Percentiles rank a stretch among this genome's conserved stretches.
phyloP scores from a whole-genome alignment of 2,797 vertebrate genomes.

The Hemitrygon akajei region DNA sequence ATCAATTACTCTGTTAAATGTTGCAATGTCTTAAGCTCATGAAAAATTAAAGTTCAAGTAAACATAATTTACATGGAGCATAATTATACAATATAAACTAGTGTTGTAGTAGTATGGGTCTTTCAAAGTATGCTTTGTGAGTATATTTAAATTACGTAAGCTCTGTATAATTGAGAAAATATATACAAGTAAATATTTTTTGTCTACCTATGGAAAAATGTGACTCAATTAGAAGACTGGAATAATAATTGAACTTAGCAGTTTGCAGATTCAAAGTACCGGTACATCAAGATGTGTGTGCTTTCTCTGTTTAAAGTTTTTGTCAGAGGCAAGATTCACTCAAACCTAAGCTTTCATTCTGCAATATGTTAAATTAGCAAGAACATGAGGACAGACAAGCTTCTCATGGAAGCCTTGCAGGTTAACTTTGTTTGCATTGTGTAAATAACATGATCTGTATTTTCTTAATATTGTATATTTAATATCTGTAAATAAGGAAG shows the following conservation, averaged over 20 bases:
- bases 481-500: slow-evolving; percentile 28
- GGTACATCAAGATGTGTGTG: background rate
- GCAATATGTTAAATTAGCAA: background rate
- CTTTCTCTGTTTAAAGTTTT: slow-evolving; percentile 23
- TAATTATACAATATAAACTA: slow-evolving; percentile 4
- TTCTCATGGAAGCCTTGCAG: background rate
- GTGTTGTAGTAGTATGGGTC: slow-evolving; percentile 18
- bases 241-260: slow-evolving; percentile 19
- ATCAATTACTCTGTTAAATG: background rate
- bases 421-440: slow-evolving; percentile 4
- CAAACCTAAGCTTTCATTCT: background rate
- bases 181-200: slow-evolving; percentile 21
- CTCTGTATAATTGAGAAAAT: slow-evolving; percentile 13
- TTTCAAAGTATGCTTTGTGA: slow-evolving; percentile 28
- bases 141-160: slow-evolving; percentile 5
- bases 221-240: background rate
- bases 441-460: slow-evolving; percentile 17
- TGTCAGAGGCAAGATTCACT: slow-evolving; percentile 11
- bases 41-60: background rate
- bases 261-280: slow-evolving; percentile 8
- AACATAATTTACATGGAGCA: slow-evolving; percentile 4
- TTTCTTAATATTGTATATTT: slow-evolving; percentile 35
- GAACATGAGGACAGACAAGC: too few species aligned
- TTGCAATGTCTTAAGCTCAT: background rate
- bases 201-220: background rate